Evolutionary conservation across 1,140 invertebrate genomes (phyloP).

Genomic region (Monomorium pharaonis): DNA sequence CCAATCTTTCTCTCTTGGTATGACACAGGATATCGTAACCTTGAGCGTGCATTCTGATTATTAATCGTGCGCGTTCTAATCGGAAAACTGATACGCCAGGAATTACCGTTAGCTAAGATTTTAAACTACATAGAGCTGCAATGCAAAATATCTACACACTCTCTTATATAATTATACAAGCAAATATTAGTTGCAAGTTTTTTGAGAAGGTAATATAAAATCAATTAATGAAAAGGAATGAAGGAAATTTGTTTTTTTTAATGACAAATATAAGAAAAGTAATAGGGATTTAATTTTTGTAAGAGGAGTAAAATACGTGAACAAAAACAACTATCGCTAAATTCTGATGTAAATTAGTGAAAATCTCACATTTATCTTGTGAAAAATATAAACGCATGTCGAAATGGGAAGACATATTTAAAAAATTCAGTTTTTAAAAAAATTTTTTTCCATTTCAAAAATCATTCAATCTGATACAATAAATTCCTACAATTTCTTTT

Average conservation of each 20-base stretch:
- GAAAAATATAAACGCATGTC: background rate
- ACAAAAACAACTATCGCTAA: background rate
- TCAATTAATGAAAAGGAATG: background rate
- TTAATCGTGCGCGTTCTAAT: background rate
- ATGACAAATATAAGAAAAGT: background rate
- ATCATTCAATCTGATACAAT: background rate
- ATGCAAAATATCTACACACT: background rate
- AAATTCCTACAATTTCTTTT: background rate
- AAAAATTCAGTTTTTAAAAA: constrained; percentile 1
- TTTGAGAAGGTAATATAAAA: background rate
- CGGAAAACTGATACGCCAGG: constrained; percentile 8
- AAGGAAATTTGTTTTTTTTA: background rate
- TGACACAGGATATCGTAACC: background rate
- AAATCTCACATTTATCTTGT: background rate
- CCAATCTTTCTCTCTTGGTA: background rate
- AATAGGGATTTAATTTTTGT: background rate
- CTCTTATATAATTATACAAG: constrained; percentile 5
- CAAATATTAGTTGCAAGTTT: background rate
- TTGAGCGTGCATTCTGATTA: background rate
- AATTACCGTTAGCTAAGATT: constrained; percentile 9
- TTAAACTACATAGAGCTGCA: background rate
- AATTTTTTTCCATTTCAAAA: background rate
- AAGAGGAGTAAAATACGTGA: background rate
- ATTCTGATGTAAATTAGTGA: background rate
- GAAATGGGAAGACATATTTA: background rate